Conservation (phyloP, 2,797 vertebrate genomes). For the Gephyroberyx darwinii region DNA sequence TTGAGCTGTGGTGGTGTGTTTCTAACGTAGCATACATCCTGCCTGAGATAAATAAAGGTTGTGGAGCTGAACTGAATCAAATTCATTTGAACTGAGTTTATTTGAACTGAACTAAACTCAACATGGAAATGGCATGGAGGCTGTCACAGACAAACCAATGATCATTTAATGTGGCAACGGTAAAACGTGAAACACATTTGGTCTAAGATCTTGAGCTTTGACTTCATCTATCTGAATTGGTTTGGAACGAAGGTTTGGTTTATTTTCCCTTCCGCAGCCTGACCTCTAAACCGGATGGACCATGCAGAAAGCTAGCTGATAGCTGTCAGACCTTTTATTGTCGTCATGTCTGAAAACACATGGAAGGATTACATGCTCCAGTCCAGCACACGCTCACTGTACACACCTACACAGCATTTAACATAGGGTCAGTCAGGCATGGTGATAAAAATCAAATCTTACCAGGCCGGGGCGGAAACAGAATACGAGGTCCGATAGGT, state of each 20-base stretch:
- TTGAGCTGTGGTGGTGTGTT: too few relatives aligned
- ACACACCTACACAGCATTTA: conserved; percentile 3
- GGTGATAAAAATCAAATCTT: conserved; percentile 32
- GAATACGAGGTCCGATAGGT: conserved; percentile 39
- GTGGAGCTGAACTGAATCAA: too few relatives aligned
- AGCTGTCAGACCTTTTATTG: background rate
- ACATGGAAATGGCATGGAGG: too few relatives aligned
- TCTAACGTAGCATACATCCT: too few relatives aligned
- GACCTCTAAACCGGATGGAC: background rate
- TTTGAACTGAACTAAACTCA: too few relatives aligned
- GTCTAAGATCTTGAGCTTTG: background rate
- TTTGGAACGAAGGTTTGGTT: too few relatives aligned
- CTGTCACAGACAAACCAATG: background rate
- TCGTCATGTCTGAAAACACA: conserved; percentile 8
- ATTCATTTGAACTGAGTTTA: too few relatives aligned
- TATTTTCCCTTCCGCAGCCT: background rate
- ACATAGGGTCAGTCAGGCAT: background rate
- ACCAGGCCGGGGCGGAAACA: conserved; percentile 72
- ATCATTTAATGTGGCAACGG: background rate
- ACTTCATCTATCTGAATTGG: too few relatives aligned
- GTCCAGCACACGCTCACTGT: background rate
- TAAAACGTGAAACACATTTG: background rate
- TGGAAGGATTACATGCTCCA: background rate
- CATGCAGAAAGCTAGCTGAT: conserved; percentile 1
- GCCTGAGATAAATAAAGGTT: too few relatives aligned